Base-by-base conservation (phyloP, 2,113 vertebrate genomes). In the Diphyllodes magnificus region DNA sequence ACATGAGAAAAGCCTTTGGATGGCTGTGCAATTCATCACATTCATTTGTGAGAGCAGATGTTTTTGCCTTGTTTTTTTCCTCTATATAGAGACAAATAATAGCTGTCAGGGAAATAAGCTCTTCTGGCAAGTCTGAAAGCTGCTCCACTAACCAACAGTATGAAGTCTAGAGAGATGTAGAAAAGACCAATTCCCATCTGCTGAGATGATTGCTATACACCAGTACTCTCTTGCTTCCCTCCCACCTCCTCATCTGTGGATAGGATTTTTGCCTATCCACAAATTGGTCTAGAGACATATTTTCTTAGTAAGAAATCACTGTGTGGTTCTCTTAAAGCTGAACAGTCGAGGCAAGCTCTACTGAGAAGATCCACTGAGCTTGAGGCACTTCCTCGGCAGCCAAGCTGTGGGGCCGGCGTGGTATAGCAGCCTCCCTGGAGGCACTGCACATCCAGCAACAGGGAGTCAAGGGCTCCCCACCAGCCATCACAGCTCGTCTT, bases 61-160 rank as follows among this genome's bases (percentile, higher is more conserved):
- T 77, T 86, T 66, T 63, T 84, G 56, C 65, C 73, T 83, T 77
- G 19, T n/a, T 86, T 86, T 54, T 47, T 92, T 51, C 12, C 63
- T 76, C 28, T 72, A 65, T 28, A 6, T 49, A 65, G 27, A 82
- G 64, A 61, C 25, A 80, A 87, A 54, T 78, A 77, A 57, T 72
- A 92, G n/a, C 51, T 82, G n/a, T 53, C 47, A 81, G 71, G 35
- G 45, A 90, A 88, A 77, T 47, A 49, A 13, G 27, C 59, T 83
- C 8, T 82, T 88, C 68, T 59, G 51, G 33, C 10, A 42, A 83
- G 40, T 49, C 75, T 76, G 78, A 85, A 94, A 90, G 69, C 45
- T 92, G 50, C 33, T 83, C 50, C 13, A 21, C 40, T 66, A 37
- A n/a, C 51, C 9, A 19, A 61, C 37, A 77, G 54, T 24, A 21